A percentile compares a stretch with the other conserved stretches of the same genome.
Conservation (phyloP, 2,113 vertebrate species). For the Circaetus cinerascens region DNA sequence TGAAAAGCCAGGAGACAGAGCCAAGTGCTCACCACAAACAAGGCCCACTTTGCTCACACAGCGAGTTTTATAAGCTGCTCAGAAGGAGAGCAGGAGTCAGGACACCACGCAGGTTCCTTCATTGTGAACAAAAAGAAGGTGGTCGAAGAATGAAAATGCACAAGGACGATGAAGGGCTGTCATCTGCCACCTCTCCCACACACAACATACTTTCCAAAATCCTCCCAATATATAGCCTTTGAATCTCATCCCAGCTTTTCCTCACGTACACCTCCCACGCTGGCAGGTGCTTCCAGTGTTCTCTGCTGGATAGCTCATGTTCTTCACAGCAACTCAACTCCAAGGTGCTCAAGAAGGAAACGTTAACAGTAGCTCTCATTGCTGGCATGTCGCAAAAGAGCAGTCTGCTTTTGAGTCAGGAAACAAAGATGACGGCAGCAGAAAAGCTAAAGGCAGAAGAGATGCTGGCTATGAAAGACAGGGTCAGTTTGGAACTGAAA, state of each 20-base stretch:
- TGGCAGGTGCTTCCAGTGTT: not conserved
- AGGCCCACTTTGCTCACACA: not conserved
- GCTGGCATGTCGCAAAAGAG: not conserved
- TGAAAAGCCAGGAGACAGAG: not conserved
- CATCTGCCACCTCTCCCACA: not conserved
- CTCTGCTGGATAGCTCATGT: not conserved
- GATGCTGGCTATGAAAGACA: not conserved
- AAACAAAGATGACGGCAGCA: not conserved
- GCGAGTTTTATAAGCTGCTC: accelerated
- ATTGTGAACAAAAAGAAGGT: not conserved
- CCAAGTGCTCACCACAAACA: not conserved
- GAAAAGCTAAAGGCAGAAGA: not conserved
- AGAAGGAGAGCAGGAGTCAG: not conserved
- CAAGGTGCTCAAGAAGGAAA: not conserved
- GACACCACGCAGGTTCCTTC: not conserved
- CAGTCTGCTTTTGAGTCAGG: not conserved
- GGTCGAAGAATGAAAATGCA: not conserved
- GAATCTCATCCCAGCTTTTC: not conserved
- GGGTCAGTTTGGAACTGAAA: not conserved
- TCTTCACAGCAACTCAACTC: not conserved
- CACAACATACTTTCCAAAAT: not conserved
- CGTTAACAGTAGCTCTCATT: not conserved
- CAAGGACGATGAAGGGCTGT: not conserved
- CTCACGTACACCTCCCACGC: accelerated
- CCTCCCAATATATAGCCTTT: not conserved